Conservation (phyloP, 2,888 invertebrate species). For the Augochlorella aurata region DNA sequence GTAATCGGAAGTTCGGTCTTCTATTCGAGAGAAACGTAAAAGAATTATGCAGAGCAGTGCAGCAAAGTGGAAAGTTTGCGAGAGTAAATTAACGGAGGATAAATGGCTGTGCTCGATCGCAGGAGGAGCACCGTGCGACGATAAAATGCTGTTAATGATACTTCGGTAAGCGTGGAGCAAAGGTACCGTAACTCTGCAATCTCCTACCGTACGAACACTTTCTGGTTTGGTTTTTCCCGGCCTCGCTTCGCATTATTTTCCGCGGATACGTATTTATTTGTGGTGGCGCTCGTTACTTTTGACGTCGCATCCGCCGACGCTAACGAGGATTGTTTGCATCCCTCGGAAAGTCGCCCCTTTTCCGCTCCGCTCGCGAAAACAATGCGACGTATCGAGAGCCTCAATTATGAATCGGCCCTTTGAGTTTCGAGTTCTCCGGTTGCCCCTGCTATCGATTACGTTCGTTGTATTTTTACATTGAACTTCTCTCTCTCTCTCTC, state of each 20-base stretch:
- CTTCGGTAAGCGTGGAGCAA: neutral
- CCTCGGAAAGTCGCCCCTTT: neutral
- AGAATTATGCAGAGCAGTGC: no score
- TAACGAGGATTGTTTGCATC: constrained; percentile 4
- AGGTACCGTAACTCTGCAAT: neutral
- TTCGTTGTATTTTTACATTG: constrained; percentile 4
- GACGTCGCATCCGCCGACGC: neutral
- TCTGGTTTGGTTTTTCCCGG: neutral
- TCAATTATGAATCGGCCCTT: constrained; percentile 32
- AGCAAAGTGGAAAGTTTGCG: no score
- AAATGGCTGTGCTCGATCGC: no score
- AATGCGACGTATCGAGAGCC: neutral
- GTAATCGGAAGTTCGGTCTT: no score
- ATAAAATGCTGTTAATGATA: neutral
- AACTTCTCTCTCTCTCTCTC: neutral
- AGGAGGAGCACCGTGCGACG: no score
- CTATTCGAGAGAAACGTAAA: no score
- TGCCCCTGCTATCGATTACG: constrained; percentile 32
- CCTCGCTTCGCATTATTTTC: neutral
- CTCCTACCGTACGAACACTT: neutral
- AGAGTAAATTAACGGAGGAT: no score
- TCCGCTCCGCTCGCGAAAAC: neutral
- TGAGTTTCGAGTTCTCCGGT: neutral
- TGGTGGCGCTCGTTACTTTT: neutral
- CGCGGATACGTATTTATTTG: constrained; percentile 1